These are phyloP conservation scores for Buteo buteo DNA, from an alignment of 2,113 vertebrate species.

Conservation along the genomic window DNA sequence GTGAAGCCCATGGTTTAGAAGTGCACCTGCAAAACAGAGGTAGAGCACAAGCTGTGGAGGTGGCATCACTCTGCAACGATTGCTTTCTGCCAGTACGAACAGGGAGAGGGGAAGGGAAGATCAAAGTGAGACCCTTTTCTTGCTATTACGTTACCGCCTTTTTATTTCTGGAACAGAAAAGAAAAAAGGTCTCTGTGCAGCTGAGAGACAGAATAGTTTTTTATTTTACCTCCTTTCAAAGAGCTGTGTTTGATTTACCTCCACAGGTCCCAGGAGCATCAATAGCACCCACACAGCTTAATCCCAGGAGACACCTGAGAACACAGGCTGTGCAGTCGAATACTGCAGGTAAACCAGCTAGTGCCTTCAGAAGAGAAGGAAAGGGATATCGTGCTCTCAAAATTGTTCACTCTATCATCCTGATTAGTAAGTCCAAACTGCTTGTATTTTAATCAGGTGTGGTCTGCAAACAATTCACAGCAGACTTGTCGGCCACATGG, in stretches of 20 bases:
- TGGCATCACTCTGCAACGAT: not conserved
- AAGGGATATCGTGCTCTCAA: not conserved
- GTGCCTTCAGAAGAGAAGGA: not conserved
- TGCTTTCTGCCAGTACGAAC: not conserved
- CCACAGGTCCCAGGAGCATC: not conserved
- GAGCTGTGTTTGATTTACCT: not conserved
- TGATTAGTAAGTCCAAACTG: not conserved
- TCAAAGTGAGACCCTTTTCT: not conserved
- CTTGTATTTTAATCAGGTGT: not conserved
- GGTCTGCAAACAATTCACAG: not conserved
- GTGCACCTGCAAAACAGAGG: too few species aligned
- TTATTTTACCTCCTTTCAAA: not conserved
- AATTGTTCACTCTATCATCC: not conserved
- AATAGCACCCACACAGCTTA: not conserved
- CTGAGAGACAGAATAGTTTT: not conserved
- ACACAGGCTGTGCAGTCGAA: not conserved
- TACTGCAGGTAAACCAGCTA: not conserved
- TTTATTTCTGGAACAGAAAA: not conserved
- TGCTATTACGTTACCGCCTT: rapidly evolving
- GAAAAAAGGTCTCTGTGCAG: not conserved
- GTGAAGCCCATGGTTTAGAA: not conserved
- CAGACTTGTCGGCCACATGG: not conserved
- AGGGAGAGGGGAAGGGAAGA: not conserved
- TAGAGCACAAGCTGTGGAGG: not conserved
- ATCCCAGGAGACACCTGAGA: not conserved